Conservation (phyloP, 2,113 vertebrate genomes). For the Agelaius phoeniceus region DNA sequence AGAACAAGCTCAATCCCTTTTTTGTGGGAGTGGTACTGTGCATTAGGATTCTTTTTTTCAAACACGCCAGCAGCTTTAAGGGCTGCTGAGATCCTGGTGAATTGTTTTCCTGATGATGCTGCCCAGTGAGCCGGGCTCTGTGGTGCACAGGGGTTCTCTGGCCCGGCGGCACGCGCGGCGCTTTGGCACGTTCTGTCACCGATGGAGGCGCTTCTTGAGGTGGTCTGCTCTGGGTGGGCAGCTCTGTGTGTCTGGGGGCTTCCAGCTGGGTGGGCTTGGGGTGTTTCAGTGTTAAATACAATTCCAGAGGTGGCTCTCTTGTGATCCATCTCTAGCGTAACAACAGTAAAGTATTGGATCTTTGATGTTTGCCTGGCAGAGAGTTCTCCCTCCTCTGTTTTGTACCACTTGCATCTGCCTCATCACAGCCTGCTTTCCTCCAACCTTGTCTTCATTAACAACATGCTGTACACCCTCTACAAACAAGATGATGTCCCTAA, state of each 20-base stretch:
- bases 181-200: neutral
- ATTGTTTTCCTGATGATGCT: rapidly evolving
- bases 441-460: neutral
- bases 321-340: neutral
- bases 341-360: neutral
- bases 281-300: neutral
- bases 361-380: neutral
- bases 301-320: neutral
- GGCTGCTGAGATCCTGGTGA: neutral
- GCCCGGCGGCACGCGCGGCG: rapidly evolving
- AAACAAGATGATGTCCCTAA: neutral
- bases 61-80: neutral
- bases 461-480: rapidly evolving
- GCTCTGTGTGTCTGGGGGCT: neutral
- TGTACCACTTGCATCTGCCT: neutral
- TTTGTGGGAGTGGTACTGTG: constrained; percentile 28
- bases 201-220: neutral
- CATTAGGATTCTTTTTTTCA: neutral
- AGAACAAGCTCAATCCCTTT: constrained; percentile 11
- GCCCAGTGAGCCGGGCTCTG: neutral
- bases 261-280: neutral
- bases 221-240: neutral
- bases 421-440: neutral
- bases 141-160: neutral
- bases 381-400: neutral